These are phyloP conservation scores for Lepidothrix coronata DNA, from an alignment of 2,113 vertebrate species.

Conservation along the genomic window DNA sequence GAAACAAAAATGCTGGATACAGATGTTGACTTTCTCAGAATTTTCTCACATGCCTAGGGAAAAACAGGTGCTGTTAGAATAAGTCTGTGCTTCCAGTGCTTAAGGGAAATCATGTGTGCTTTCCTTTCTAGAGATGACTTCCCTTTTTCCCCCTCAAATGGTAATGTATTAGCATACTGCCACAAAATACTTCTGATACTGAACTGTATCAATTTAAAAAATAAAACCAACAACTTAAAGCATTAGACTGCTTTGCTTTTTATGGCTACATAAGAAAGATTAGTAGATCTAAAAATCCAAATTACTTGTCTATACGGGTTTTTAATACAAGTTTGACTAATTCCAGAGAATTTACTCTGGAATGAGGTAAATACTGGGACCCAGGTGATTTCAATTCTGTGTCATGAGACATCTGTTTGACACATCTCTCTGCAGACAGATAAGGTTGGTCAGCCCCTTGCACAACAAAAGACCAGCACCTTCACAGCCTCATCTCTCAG, in stretches of 20 bases:
- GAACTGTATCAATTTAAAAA: not conserved
- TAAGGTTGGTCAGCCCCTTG: not conserved
- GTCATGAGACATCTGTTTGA: not conserved
- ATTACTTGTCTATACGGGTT: not conserved
- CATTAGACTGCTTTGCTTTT: not conserved
- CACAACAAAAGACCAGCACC: not conserved
- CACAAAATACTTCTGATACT: not conserved
- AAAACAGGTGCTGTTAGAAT: conserved; percentile 38
- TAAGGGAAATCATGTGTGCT: not conserved
- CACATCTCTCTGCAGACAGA: not conserved
- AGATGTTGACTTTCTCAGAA: conserved; percentile 11
- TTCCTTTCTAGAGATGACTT: not conserved
- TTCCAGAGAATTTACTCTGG: not conserved
- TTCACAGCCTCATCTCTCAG: not conserved
- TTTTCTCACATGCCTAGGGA: conserved; percentile 7
- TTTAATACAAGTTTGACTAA: not conserved
- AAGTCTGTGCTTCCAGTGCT: not conserved
- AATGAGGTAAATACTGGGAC: not conserved
- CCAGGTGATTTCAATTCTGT: not conserved
- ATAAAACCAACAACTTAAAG: not conserved
- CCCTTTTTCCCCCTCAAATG: not conserved
- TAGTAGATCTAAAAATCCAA: not conserved
- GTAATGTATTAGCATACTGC: not conserved
- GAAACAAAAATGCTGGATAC: not conserved
- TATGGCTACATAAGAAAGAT: not conserved